Evolutionary conservation across 2,797 vertebrate species (phyloP).

Genomic region (Tragelaphus oryx): DNA sequence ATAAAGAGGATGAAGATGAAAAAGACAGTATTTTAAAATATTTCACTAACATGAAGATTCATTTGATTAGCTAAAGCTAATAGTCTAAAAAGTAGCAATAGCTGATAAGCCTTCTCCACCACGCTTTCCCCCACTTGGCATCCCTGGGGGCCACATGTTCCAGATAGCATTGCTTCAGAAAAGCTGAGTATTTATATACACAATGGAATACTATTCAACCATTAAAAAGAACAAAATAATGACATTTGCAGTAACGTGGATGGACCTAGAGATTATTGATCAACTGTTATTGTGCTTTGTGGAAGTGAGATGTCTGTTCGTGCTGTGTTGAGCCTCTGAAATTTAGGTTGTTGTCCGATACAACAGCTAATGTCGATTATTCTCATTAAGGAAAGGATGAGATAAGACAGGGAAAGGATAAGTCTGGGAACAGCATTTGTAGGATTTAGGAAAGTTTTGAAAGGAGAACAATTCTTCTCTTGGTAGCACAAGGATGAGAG

Average conservation of each 20-base stretch:
- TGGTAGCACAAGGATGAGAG: not conserved
- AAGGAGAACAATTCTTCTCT: not conserved
- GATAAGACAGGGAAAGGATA: not conserved
- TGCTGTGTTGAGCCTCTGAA: not conserved
- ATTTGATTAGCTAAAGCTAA: not conserved
- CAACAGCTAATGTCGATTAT: not conserved
- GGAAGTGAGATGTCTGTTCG: not conserved
- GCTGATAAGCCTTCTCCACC: not conserved
- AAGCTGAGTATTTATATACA: not conserved
- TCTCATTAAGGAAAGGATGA: not conserved
- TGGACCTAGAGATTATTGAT: not conserved
- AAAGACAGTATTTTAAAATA: not conserved
- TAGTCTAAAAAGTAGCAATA: not conserved
- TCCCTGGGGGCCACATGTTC: not conserved
- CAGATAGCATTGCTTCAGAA: not conserved
- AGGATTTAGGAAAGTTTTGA: not conserved
- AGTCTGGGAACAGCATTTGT: not conserved
- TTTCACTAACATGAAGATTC: not conserved
- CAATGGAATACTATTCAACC: not conserved
- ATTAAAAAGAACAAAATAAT: not conserved
- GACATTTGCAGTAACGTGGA: not conserved
- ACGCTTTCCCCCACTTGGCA: not conserved
- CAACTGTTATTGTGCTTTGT: not conserved
- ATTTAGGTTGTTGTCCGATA: not conserved
- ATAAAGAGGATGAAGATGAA: not conserved